Evolutionary conservation across 2,888 invertebrate species (phyloP), one percentile per base, ranked within the genome.

Genomic region (Drosophila demipolita): DNA sequence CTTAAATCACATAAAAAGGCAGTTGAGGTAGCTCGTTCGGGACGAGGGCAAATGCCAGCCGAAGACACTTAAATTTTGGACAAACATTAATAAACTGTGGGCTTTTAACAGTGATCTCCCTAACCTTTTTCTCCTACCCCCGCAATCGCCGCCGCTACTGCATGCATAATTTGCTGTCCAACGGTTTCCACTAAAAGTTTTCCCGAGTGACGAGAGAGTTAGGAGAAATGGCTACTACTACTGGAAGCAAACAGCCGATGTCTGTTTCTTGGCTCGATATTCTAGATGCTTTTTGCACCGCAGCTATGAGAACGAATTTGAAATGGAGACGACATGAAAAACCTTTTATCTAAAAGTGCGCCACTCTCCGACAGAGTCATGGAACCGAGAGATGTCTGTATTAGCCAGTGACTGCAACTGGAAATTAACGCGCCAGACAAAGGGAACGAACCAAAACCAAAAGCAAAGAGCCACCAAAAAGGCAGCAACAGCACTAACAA

Each of bases 311-410:
- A 78, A 78, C 67, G 79, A 67, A 75, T 81, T 79, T 73, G 71
- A 88, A 87, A 87, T 89, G 80, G 82, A 87, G 84, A 87, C 72
- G 79, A 87, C 87, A 87, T 87, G 87, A 78, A 87, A 87, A 87
- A 87, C 87, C 87, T 87, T 87, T 87, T 87, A 87, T 87, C 89
- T 80, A 82, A 87, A 88, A 86, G 83, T 88, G 83, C 81, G 64
- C 50, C 73, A 38, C 73, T 40, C 26, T 45, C 36, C 36, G 40
- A 57, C 63, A 50, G 57, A 42, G 42, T 40, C 61, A 40, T 61
- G 59, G 53, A 68, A 66, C 23, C 65, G 49, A 71, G 57, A 84
- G 86, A 86, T 86, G 85, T 87, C 90, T 86, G 90, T 89, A 89
- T 86, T 86, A 86, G 88, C 72, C 77, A 66, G 52, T 60, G 73